Evolutionary conservation across 2,113 vertebrate genomes (phyloP), one percentile per base, ranked within the genome.

Genomic region (Strix uralensis): DNA sequence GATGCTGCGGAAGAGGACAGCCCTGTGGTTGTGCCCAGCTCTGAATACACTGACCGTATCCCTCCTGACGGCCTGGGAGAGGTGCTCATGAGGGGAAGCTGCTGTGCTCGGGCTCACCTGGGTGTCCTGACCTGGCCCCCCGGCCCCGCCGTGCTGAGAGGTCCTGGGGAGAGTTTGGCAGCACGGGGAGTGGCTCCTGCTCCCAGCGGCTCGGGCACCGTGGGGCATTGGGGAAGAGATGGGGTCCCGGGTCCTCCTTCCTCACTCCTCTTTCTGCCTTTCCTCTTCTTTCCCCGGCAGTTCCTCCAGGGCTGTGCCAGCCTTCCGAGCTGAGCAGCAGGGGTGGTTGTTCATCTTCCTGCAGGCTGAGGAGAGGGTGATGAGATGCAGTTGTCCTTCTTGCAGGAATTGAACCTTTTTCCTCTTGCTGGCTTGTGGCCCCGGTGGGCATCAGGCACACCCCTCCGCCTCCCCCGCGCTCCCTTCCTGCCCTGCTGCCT

Each of bases 41-140:
- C 30, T 6, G 12, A 34, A 13, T 20, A 22, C 0, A 0, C 70
- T 32, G 52, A 9, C 42, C 5, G 1, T 12, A 0, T 16, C 36
- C 51, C 59, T 83, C 38, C 57, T 15, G 9, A 1, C 13, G 49
- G 40, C 38, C 62, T 49, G 42, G 5, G 30, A n/a, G 34, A n/a
- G 8, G 8, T 11, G 13, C 5, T 18, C 62, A 42, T 0, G 0
- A 67, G 38, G 66, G 29, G n/a, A 71, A 59, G n/a, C 47, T 42
- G 51, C 74, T 0, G 1, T 46, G 42, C 61, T 30, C 6, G 3
- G 61, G 34, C 36, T 90, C 66, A 7, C 20, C 17, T 19, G 3
- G 7, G 34, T 30, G 32, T 59, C n/a, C 63, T 7, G 9, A 7
- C 25, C n/a, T 21, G 51, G 17, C 42, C 15, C 36, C 1, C 1